These are phyloP conservation scores for Trypoxylon attenuatum DNA, from an alignment of 2,888 invertebrate genomes.

Conservation along the genomic window DNA sequence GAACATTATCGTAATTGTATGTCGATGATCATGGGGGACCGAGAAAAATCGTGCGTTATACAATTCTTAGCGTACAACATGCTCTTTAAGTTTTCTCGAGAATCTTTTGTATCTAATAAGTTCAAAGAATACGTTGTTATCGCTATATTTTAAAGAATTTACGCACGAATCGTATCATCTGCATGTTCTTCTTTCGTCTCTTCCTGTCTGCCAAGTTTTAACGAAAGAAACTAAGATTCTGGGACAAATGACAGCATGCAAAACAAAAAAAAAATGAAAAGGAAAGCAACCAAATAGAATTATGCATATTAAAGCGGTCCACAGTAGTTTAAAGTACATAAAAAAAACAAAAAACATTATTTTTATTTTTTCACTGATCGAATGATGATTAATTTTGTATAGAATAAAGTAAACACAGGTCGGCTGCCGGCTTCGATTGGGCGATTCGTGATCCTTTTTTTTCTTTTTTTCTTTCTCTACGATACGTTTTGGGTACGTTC, in stretches of 20 bases:
- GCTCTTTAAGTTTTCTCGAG: neutral
- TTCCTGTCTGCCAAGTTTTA: conserved; percentile 35
- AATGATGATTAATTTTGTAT: conserved; percentile 61
- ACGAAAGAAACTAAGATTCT: too few relatives aligned
- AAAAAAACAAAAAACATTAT: conserved; percentile 61
- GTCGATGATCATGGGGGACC: neutral
- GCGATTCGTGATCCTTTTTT: neutral
- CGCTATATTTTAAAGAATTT: too few relatives aligned
- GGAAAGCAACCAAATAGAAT: conserved; percentile 54
- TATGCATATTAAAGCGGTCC: conserved; percentile 68
- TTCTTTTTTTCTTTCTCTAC: conserved; percentile 1
- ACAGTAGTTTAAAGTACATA: conserved; percentile 67
- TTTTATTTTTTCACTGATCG: conserved; percentile 65
- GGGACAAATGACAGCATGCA: conserved; percentile 14
- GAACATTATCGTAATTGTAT: too few relatives aligned
- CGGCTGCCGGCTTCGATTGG: conserved; percentile 24
- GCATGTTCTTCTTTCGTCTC: conserved; percentile 19
- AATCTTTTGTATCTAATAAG: neutral
- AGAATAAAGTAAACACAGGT: conserved; percentile 30
- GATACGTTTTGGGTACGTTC: conserved; percentile 5
- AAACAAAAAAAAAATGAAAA: conserved; percentile 37
- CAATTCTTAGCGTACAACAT: neutral
- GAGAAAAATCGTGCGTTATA: neutral
- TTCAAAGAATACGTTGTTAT: too few relatives aligned
- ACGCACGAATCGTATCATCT: too few relatives aligned